phyloP scores from a whole-genome alignment of 2,888 invertebrate genomes.

The Phasia obesa region DNA sequence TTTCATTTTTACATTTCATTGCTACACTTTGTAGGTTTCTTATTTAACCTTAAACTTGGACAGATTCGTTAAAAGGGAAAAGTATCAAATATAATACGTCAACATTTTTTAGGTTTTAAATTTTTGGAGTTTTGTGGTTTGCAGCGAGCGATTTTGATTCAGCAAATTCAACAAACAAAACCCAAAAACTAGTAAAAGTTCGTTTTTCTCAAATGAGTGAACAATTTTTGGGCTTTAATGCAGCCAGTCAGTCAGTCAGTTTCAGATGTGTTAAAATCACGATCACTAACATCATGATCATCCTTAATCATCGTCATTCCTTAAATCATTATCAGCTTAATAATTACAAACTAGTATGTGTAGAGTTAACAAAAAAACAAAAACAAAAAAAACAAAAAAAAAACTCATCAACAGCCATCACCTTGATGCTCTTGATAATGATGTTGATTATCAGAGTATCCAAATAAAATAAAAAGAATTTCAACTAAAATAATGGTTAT shows the following conservation, averaged over 20 bases:
- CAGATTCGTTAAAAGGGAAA: conserved; percentile 39
- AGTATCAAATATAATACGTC: conserved; percentile 66
- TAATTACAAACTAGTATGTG: conserved; percentile 16
- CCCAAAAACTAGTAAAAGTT: conserved; percentile 33
- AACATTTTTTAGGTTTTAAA: conserved; percentile 63
- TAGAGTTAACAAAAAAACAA: background rate
- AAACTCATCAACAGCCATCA: conserved; percentile 52
- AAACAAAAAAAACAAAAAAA: background rate
- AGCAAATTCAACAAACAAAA: conserved; percentile 38
- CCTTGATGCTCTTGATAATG: conserved; percentile 62
- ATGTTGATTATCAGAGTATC: conserved; percentile 56
- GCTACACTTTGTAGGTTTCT: conserved; percentile 70
- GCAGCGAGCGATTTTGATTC: conserved; percentile 20
- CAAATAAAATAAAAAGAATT: conserved; percentile 26
- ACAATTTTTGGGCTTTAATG: conserved; percentile 53
- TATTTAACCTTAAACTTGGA: conserved; percentile 71
- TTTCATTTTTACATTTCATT: conserved; percentile 26
- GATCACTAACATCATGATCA: conserved; percentile 59
- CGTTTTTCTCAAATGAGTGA: conserved; percentile 60
- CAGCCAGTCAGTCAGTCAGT: background rate
- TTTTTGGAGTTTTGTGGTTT: conserved; percentile 64
- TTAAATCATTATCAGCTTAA: background rate
- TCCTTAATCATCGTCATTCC: conserved; percentile 45
- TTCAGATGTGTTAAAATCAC: conserved; percentile 66
- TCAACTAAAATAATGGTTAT: conserved; percentile 63